Percentiles rank a stretch among this genome's conserved stretches.
Evolutionary conservation across 2,888 invertebrate genomes (phyloP).

Genomic region (Anoncus sp.): DNA sequence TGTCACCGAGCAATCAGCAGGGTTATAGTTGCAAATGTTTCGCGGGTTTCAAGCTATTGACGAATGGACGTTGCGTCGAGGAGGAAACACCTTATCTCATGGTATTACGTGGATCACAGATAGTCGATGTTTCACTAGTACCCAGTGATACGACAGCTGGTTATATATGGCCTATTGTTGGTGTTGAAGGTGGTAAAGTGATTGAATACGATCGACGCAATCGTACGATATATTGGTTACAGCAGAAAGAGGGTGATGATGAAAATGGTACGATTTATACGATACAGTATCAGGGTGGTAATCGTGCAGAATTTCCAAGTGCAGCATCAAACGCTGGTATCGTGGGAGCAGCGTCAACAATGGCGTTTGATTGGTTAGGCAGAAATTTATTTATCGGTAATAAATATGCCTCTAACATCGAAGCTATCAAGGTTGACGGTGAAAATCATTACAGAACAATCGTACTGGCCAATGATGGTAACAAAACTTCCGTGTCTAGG

Average conservation of each 20-base stretch:
- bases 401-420: slow-evolving; percentile 94
- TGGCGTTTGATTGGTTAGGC: slow-evolving; percentile 99
- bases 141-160: slow-evolving; percentile 91
- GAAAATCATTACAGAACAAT: slow-evolving; percentile 93
- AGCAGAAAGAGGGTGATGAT: slow-evolving; percentile 88
- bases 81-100: slow-evolving; percentile 96
- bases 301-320: slow-evolving; percentile 92
- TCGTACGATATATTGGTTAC: slow-evolving; percentile 94
- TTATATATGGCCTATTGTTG: slow-evolving; percentile 94
- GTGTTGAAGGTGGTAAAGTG: slow-evolving; percentile 93
- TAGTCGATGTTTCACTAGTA: slow-evolving; percentile 92
- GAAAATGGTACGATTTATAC: slow-evolving; percentile 94
- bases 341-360: slow-evolving; percentile 94
- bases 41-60: slow-evolving; percentile 90
- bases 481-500: slow-evolving; percentile 92
- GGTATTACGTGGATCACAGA: slow-evolving; percentile 92
- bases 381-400: slow-evolving; percentile 97
- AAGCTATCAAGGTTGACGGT: slow-evolving; percentile 94
- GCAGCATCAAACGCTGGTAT: slow-evolving; percentile 89
- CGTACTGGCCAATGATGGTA: slow-evolving; percentile 95
- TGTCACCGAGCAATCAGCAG: slow-evolving; percentile 89
- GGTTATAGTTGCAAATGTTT: slow-evolving; percentile 96
- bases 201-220: slow-evolving; percentile 96
- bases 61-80: slow-evolving; percentile 90
- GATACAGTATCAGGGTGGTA: slow-evolving; percentile 94